Percentiles rank a stretch among this genome's conserved stretches.
Evolutionary conservation across 2,113 vertebrate species (phyloP).

Genomic region (Hirundichthys speculiger): DNA sequence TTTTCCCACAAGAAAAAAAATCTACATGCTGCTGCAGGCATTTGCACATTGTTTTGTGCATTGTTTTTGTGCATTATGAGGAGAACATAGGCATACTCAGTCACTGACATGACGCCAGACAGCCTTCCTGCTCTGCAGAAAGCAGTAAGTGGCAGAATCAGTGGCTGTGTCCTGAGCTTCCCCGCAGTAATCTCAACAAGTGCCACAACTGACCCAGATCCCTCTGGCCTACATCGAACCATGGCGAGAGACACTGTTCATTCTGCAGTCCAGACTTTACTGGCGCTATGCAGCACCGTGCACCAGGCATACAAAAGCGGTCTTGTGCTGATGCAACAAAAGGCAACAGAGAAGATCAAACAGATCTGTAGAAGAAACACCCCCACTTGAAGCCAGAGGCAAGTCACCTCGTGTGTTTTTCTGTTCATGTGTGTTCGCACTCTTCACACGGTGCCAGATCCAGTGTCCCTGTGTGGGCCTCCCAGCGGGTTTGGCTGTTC

Average conservation of each 20-base stretch:
- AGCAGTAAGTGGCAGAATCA: slow-evolving; percentile 13
- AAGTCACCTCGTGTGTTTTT: slow-evolving; percentile 20
- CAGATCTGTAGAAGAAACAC: slow-evolving; percentile 66
- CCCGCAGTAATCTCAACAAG: slow-evolving; percentile 50
- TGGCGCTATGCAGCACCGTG: slow-evolving; percentile 32
- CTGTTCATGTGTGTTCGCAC: slow-evolving; percentile 21
- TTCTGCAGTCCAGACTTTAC: slow-evolving; percentile 32
- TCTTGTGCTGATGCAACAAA: slow-evolving; percentile 79
- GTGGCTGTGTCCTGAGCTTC: slow-evolving; percentile 28
- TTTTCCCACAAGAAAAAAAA: no score
- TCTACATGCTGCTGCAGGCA: no score
- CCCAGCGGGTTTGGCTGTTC: slow-evolving; percentile 50
- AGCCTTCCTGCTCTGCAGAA: slow-evolving; percentile 3
- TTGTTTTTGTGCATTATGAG: not conserved
- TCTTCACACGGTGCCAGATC: slow-evolving; percentile 17
- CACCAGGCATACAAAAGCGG: slow-evolving; percentile 61
- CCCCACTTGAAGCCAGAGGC: slow-evolving; percentile 61
- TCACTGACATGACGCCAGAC: slow-evolving; percentile 7
- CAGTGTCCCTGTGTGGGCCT: slow-evolving; percentile 53
- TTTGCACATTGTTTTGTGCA: not conserved
- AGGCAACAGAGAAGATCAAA: slow-evolving; percentile 77
- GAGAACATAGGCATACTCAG: not conserved
- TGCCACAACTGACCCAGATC: slow-evolving; percentile 62
- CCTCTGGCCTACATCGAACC: slow-evolving; percentile 24
- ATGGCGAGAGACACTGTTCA: slow-evolving; percentile 39